These are phyloP conservation scores for Tenthredo amoena DNA, from an alignment of 2,888 invertebrate genomes.

Conservation along the genomic window DNA sequence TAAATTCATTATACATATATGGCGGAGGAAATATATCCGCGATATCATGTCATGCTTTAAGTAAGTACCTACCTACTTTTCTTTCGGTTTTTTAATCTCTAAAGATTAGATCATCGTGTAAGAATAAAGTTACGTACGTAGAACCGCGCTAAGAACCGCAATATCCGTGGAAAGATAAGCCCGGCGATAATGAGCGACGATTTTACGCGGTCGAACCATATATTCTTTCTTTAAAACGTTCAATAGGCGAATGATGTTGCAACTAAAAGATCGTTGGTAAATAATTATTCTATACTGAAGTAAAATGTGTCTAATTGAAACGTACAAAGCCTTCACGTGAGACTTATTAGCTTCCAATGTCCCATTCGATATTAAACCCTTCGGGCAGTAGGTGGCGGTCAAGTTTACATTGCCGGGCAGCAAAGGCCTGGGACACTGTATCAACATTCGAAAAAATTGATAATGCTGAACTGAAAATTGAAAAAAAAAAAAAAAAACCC, in stretches of 20 bases:
- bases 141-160: not conserved
- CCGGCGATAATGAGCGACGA: not conserved
- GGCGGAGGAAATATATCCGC: not conserved
- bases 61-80: not conserved
- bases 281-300: not conserved
- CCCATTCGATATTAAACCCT: slow-evolving; percentile 38
- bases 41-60: not conserved
- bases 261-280: not conserved
- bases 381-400: slow-evolving; percentile 4
- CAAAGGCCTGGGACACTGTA: slow-evolving; percentile 7
- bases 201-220: not conserved
- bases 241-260: not conserved
- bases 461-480: not conserved
- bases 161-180: not conserved
- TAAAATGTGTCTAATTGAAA: not conserved
- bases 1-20: not conserved
- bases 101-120: not conserved
- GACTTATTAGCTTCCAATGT: too few species aligned
- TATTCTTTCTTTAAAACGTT: not conserved
- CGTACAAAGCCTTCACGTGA: not conserved
- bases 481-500: not conserved
- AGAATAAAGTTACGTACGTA: not conserved
- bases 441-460: slow-evolving; percentile 5
- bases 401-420: not conserved
- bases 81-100: not conserved